Evolutionary conservation across 2,888 invertebrate species (phyloP).

Genomic region (Malthinus flaveolus): DNA sequence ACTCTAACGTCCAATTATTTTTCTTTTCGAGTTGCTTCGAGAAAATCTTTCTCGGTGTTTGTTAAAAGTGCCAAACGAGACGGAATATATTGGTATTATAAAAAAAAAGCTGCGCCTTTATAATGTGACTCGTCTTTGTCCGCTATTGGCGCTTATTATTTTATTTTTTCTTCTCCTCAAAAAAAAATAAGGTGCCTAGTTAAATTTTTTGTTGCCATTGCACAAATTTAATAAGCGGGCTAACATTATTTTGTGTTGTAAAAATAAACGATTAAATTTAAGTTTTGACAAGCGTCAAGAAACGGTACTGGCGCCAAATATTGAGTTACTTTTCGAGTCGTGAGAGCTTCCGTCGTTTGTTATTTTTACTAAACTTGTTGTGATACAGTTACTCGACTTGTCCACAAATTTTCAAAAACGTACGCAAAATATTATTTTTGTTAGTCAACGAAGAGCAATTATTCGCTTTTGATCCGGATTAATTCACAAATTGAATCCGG

Average conservation of each 20-base stretch:
- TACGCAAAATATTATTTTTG: too few species aligned
- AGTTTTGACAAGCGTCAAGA: constrained; percentile 33
- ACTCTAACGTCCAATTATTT: constrained; percentile 33
- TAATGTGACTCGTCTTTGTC: constrained; percentile 12
- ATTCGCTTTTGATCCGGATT: too few species aligned
- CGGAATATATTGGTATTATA: constrained; percentile 37
- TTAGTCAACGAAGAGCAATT: too few species aligned
- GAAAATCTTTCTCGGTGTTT: constrained; percentile 28
- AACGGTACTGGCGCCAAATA: constrained; percentile 34
- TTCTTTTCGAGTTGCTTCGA: constrained; percentile 26
- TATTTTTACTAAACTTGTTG: constrained; percentile 31
- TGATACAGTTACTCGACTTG: constrained; percentile 12
- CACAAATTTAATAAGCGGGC: constrained; percentile 27
- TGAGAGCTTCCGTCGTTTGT: constrained; percentile 34
- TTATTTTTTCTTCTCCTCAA: constrained; percentile 15
- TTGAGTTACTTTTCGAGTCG: constrained; percentile 32
- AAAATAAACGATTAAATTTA: constrained; percentile 12
- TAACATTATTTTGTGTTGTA: neutral
- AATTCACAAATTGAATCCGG: too few species aligned
- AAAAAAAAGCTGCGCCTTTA: constrained; percentile 23
- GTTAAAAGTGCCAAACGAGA: constrained; percentile 39
- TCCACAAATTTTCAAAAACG: neutral
- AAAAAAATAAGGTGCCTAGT: constrained; percentile 22
- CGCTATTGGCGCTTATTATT: constrained; percentile 30
- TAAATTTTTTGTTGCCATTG: constrained; percentile 30